Evolutionary conservation across 2,888 invertebrate species (phyloP), one percentile per base, ranked within the genome.

Genomic region (Poecilobothrus nobilitatus): DNA sequence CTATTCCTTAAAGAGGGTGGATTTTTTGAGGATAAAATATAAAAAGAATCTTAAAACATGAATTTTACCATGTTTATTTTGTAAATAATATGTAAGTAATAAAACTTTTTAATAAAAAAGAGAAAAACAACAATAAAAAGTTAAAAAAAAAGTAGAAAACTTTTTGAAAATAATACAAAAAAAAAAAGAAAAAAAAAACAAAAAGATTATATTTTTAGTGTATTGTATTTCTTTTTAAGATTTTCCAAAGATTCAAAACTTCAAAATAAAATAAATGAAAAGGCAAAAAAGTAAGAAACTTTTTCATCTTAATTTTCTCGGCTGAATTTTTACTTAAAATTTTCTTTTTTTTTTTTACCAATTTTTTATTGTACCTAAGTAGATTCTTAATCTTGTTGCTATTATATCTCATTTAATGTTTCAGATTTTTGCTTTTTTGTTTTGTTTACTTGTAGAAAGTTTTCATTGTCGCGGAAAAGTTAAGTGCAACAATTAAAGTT

Each of bases 11-110:
- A 27, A 27, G 27, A 27, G 27, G 27, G 27, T 27, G 27, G 27
- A 4, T 2, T 4, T 27, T 27, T 27, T 5, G 27, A 5, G 27
- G 27, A 37, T 8, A 10, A 37, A 12, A 37, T 5, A 18, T 18
- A 15, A 12, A 53, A 18, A 53, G n/a, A 2, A n/a, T 53, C 53
- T 53, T 9, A 53, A 53, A 53, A 18, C 53, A 53, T 53, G 53
- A 53, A 53, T 15, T 53, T 53, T 53, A 53, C 53, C 53, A 53
- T 53, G 53, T 53, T 53, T 53, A 53, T 53, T 53, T 53, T 53
- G 53, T 53, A 53, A 53, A 53, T 53, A 53, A 53, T 53, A 53
- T 53, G 53, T 53, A 53, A 53, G 53, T 53, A 53, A 53, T 53
- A 53, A 53, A 53, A 53, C 53, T 53, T 53, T 53, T 53, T 53